Evolutionary conservation across 2,797 vertebrate genomes (phyloP).

Genomic region (Lepilemur septentrionalis): DNA sequence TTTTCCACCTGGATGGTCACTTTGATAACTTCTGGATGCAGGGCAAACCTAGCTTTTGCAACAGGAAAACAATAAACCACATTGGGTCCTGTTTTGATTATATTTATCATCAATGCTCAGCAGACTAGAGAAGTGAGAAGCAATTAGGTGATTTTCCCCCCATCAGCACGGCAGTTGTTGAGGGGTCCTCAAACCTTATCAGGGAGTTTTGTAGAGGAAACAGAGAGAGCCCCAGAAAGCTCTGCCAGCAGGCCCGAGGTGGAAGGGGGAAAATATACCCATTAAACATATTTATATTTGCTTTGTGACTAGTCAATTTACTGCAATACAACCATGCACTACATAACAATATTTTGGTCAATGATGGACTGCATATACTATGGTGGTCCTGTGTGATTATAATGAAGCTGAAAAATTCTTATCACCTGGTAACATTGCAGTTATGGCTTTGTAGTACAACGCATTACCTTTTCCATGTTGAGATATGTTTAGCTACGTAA

Average conservation of each 20-base stretch:
- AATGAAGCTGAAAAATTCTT: background rate
- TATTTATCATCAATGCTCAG: background rate
- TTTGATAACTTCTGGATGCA: constrained; percentile 32
- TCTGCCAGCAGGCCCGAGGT: background rate
- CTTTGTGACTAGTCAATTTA: background rate
- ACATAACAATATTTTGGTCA: background rate
- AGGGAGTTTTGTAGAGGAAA: background rate
- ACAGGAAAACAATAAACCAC: constrained; percentile 16
- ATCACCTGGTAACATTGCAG: background rate
- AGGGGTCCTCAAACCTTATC: background rate
- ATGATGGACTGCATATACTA: background rate
- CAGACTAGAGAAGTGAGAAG: background rate
- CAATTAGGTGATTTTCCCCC: background rate
- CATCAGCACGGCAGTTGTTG: background rate
- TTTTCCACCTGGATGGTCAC: constrained; percentile 33
- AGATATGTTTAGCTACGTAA: background rate
- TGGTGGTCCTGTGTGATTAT: background rate
- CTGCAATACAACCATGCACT: background rate
- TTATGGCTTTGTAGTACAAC: background rate
- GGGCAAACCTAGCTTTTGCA: background rate
- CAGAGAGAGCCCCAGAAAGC: background rate
- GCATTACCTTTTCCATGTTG: background rate
- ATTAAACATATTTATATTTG: background rate
- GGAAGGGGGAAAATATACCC: background rate
- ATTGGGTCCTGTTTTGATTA: background rate